Percentiles rank a stretch among this genome's conserved stretches.
Conservation (phyloP, 2,113 vertebrate genomes). For the Tyrannus savana region DNA sequence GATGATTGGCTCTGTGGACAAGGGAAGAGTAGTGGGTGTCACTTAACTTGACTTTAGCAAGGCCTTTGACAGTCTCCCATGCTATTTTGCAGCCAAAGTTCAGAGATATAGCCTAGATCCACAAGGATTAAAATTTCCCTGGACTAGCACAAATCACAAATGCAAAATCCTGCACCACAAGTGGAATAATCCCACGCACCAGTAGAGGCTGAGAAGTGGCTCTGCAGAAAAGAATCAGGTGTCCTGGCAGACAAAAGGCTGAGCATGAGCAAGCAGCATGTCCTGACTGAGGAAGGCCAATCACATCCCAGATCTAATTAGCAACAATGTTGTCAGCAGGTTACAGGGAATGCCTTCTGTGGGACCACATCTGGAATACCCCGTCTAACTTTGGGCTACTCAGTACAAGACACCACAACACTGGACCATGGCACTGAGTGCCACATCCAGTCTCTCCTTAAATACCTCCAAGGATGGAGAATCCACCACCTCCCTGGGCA, state of each 20-base stretch:
- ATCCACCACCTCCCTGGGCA: too few species aligned
- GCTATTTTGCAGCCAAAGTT: neutral
- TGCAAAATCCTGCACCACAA: neutral
- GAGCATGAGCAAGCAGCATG: neutral
- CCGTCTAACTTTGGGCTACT: neutral
- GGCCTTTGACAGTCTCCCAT: neutral
- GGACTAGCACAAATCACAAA: neutral
- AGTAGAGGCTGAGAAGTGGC: neutral
- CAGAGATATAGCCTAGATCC: neutral
- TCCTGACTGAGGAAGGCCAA: neutral
- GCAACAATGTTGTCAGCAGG: neutral
- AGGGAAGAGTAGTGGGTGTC: neutral
- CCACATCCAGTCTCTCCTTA: too few species aligned
- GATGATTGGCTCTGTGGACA: neutral
- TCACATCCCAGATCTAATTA: neutral
- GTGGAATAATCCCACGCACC: neutral
- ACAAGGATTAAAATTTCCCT: neutral
- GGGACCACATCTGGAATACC: neutral
- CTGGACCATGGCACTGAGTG: too few species aligned
- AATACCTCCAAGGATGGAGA: too few species aligned
- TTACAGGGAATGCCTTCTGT: neutral
- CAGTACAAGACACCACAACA: neutral
- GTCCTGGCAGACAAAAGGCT: neutral
- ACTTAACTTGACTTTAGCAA: neutral
- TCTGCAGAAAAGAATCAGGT: neutral